These are phyloP conservation scores for Lindbergichthys nudifrons DNA, from an alignment of 2,797 vertebrate genomes.

Conservation along the genomic window DNA sequence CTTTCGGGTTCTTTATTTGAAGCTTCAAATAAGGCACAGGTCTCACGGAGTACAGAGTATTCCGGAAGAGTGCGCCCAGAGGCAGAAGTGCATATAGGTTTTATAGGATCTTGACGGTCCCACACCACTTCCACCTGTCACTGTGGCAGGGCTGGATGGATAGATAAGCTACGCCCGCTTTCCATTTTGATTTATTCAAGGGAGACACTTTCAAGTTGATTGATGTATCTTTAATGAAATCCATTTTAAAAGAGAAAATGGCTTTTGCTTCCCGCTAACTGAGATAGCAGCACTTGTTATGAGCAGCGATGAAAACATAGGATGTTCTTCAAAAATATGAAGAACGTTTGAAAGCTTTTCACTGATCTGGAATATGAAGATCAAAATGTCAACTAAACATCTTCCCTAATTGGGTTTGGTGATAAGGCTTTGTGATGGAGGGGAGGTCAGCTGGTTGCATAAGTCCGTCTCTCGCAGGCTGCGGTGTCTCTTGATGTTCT, in stretches of 20 bases:
- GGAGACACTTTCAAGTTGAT: neutral
- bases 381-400: constrained; percentile 25
- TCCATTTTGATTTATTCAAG: constrained; percentile 10
- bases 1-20: no score
- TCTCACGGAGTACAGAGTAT: no score
- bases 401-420: constrained; percentile 25
- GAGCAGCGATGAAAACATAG: constrained; percentile 1
- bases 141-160: no score
- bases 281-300: neutral
- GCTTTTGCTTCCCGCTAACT: constrained; percentile 1
- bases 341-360: constrained; percentile 13
- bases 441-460: constrained; percentile 31
- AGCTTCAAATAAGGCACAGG: no score
- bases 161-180: no score
- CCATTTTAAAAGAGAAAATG: neutral
- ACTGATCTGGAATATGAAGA: constrained; percentile 14
- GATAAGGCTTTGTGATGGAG: constrained; percentile 23
- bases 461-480: constrained; percentile 28
- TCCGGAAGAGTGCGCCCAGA: no score
- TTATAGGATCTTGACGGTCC: no score
- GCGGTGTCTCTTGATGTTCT: constrained; percentile 58
- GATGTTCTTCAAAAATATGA: constrained; percentile 6
- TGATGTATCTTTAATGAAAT: constrained; percentile 16
- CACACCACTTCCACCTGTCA: no score
- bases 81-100: no score